These are phyloP conservation scores for Drosophila teissieri DNA, from an alignment of 1,140 invertebrate species.

Conservation along the genomic window DNA sequence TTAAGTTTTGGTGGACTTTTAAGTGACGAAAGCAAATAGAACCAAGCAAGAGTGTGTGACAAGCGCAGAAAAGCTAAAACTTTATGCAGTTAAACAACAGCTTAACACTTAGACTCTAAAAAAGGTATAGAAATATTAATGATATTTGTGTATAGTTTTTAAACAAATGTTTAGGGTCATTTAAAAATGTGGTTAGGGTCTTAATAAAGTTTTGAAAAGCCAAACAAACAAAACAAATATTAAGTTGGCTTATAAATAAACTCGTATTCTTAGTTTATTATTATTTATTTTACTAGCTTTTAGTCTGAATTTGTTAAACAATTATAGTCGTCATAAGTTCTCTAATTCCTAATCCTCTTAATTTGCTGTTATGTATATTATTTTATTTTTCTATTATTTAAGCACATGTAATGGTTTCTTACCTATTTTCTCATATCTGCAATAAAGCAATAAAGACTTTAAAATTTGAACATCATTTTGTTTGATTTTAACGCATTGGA, in stretches of 20 bases:
- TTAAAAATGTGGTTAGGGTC: too few relatives aligned
- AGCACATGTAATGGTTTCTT: too few relatives aligned
- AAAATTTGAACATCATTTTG: neutral
- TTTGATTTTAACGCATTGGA: slow-evolving; percentile 17
- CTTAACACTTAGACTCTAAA: neutral
- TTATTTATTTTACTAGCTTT: neutral
- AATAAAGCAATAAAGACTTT: slow-evolving; percentile 3
- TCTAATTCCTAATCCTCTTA: neutral
- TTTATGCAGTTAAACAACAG: slow-evolving; percentile 3
- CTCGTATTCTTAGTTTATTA: neutral
- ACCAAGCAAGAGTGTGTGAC: neutral
- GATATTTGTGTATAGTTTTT: neutral
- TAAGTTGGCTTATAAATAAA: too few relatives aligned
- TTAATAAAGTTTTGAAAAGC: too few relatives aligned
- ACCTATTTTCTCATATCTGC: neutral
- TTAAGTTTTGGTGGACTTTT: slow-evolving; percentile 29
- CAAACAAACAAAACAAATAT: too few relatives aligned
- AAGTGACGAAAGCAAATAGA: slow-evolving; percentile 9
- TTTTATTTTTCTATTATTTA: neutral
- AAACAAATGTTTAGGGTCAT: neutral
- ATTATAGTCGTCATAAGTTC: too few relatives aligned
- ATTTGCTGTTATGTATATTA: neutral
- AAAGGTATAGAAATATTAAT: slow-evolving; percentile 16
- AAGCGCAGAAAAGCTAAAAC: neutral
- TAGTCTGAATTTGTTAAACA: neutral